These are phyloP conservation scores for Globodera rostochiensis DNA, from an alignment of 1,140 invertebrate genomes.

Conservation along the genomic window DNA sequence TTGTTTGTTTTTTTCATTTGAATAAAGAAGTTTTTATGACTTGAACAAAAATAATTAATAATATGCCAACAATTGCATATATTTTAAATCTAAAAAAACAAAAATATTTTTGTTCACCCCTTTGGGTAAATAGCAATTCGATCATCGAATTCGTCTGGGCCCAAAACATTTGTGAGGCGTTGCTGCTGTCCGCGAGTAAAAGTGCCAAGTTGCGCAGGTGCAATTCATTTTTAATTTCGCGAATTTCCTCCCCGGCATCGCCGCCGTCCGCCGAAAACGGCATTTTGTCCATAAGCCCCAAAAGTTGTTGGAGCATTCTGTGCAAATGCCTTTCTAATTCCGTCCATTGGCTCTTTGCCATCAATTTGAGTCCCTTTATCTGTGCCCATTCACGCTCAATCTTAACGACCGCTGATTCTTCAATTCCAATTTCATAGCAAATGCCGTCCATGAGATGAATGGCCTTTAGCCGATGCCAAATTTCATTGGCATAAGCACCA, in stretches of 20 bases:
- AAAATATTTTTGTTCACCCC: no score
- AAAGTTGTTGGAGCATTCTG: not conserved
- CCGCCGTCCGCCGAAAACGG: not conserved
- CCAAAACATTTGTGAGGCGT: not conserved
- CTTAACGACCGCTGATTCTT: not conserved
- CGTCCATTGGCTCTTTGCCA: not conserved
- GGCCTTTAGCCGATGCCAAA: not conserved
- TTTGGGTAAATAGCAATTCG: no score
- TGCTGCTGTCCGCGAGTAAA: not conserved
- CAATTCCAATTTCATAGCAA: not conserved
- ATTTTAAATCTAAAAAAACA: no score
- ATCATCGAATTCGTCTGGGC: no score
- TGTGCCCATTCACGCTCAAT: not conserved
- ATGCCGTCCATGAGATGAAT: not conserved
- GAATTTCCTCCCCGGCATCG: not conserved
- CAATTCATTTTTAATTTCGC: not conserved
- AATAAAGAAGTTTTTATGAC: no score
- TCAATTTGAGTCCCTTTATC: not conserved
- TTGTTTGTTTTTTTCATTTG: no score
- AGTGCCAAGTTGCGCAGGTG: not conserved
- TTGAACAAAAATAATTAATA: no score
- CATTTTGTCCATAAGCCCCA: not conserved
- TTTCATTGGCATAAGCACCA: not conserved
- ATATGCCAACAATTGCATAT: no score
- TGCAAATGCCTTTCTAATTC: not conserved